A percentile compares a stretch with the other conserved stretches of the same genome.
These are phyloP conservation scores for Lepidocyrtinus sp. DNA, from an alignment of 2,888 invertebrate species.

Conservation along the genomic window DNA sequence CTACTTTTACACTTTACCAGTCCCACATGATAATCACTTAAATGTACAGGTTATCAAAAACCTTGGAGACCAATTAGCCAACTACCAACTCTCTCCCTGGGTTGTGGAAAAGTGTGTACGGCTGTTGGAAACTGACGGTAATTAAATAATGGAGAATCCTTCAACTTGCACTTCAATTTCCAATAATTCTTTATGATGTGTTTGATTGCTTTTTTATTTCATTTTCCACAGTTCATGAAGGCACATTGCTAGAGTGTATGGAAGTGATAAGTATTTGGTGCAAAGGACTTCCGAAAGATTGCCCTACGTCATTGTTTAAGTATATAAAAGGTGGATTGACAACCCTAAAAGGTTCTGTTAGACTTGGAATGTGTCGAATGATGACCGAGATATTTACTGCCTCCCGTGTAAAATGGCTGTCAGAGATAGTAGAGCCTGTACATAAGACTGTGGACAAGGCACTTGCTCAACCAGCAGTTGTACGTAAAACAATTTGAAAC, in stretches of 20 bases:
- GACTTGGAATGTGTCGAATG: slow-evolving; percentile 51
- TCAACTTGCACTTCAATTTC: background rate
- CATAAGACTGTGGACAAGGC: slow-evolving; percentile 54
- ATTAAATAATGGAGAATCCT: slow-evolving; percentile 24
- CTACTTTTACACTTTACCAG: background rate
- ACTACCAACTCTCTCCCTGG: slow-evolving; percentile 76
- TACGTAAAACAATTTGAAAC: slow-evolving; percentile 14
- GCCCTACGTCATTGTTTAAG: slow-evolving; percentile 73
- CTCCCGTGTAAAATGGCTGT: slow-evolving; percentile 14
- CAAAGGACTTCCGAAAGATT: slow-evolving; percentile 76
- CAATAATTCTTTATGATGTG: background rate
- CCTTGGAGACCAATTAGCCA: slow-evolving; percentile 75
- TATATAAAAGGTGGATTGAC: slow-evolving; percentile 64
- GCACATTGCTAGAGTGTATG: slow-evolving; percentile 85
- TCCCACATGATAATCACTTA: background rate
- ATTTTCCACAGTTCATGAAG: slow-evolving; percentile 82
- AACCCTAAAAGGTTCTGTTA: slow-evolving; percentile 53
- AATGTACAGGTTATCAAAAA: slow-evolving; percentile 73
- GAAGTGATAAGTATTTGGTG: slow-evolving; percentile 89
- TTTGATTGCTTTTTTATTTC: background rate
- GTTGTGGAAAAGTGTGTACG: slow-evolving; percentile 82
- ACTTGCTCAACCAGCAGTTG: slow-evolving; percentile 46
- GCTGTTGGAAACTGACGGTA: slow-evolving; percentile 84
- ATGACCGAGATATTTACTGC: slow-evolving; percentile 42
- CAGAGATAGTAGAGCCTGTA: slow-evolving; percentile 26